A percentile compares a stretch with the other conserved stretches of the same genome.
Conservation (phyloP, 2,888 invertebrate species). For the Sarcophaga subvicina region DNA sequence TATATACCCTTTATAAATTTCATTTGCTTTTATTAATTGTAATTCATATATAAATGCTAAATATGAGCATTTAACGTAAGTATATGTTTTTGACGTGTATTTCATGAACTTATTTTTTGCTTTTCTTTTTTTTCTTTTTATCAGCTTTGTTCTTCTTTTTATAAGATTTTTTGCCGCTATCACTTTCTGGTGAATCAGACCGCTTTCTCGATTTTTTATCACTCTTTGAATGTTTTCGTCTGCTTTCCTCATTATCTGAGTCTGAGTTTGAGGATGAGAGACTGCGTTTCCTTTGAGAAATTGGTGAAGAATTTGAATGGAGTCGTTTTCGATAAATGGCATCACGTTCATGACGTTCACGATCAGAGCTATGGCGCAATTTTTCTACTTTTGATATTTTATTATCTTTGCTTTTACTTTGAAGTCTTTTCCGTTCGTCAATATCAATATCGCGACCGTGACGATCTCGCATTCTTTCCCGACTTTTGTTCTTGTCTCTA, state of each 20-base stretch:
- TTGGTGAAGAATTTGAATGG: constrained; percentile 48
- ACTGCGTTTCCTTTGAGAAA: constrained; percentile 52
- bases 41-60: constrained; percentile 45
- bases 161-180: constrained; percentile 57
- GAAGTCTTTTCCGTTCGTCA: constrained; percentile 20
- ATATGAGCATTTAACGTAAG: constrained; percentile 48
- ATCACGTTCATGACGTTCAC: constrained; percentile 52
- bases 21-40: constrained; percentile 38
- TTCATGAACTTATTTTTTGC: constrained; percentile 53
- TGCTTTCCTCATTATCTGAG: constrained; percentile 56
- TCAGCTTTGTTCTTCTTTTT: constrained; percentile 65
- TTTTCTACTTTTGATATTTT: constrained; percentile 55
- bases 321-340: constrained; percentile 35
- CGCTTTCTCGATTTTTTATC: constrained; percentile 61
- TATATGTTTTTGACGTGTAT: constrained; percentile 5
- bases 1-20: constrained; percentile 48
- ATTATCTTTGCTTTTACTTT: constrained; percentile 45
- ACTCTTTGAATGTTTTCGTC: constrained; percentile 55
- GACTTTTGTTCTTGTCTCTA: constrained; percentile 37
- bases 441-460: constrained; percentile 27
- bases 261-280: constrained; percentile 48
- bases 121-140: constrained; percentile 67
- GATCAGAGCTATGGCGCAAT: constrained; percentile 46
- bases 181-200: constrained; percentile 62
- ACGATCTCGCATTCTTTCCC: constrained; percentile 43